These are phyloP conservation scores for Muscina levida DNA, from an alignment of 2,888 invertebrate species.

Conservation along the genomic window DNA sequence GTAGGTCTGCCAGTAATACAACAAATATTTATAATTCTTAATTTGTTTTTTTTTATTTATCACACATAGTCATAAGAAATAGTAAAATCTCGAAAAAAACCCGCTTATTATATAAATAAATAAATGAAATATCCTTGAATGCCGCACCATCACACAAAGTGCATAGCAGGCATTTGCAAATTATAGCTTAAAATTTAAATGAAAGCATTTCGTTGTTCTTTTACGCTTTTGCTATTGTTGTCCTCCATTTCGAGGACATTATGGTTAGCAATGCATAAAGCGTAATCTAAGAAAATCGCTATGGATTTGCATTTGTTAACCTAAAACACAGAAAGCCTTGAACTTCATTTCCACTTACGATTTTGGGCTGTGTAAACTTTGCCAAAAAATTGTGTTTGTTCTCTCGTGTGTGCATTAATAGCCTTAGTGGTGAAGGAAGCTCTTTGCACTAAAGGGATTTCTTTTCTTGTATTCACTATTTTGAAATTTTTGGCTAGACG, in stretches of 20 bases:
- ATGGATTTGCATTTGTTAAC: constrained; percentile 46
- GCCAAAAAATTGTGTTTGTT: neutral
- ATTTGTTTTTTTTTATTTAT: too few species aligned
- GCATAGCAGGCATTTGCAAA: too few species aligned
- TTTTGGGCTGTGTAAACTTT: neutral
- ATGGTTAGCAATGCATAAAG: neutral
- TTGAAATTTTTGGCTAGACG: constrained; percentile 18
- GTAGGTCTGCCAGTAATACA: too few species aligned
- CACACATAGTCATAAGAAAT: too few species aligned
- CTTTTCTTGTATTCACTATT: neutral
- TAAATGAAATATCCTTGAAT: too few species aligned
- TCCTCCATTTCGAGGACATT: neutral
- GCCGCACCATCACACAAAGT: too few species aligned
- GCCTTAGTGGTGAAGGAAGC: neutral
- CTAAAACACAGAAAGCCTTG: constrained; percentile 45
- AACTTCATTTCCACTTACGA: constrained; percentile 44
- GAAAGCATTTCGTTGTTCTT: neutral
- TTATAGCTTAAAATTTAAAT: too few species aligned
- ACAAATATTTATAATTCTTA: too few species aligned
- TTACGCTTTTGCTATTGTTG: neutral
- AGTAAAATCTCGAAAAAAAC: too few species aligned
- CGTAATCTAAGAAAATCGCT: neutral
- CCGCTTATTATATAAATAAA: too few species aligned
- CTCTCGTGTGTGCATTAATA: neutral
- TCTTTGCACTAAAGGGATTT: neutral